Evolutionary conservation across 2,113 vertebrate genomes (phyloP).

Genomic region (Chloebia gouldiae): DNA sequence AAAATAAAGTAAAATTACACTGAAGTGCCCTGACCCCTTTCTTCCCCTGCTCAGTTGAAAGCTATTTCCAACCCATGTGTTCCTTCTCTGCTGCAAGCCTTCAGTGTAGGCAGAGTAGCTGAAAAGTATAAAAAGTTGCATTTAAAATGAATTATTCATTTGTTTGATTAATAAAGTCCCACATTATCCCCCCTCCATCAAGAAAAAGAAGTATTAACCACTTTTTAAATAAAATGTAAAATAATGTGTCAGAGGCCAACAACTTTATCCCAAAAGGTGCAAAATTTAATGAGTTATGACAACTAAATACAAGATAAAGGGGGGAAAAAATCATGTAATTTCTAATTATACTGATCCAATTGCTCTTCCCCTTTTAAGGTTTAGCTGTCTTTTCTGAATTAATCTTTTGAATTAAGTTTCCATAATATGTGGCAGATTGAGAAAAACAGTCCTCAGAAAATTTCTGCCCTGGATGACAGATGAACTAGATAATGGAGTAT

Average conservation of each 20-base stretch:
- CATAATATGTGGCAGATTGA: neutral
- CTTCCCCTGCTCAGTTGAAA: neutral
- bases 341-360: neutral
- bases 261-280: neutral
- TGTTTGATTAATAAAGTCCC: neutral
- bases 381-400: slow-evolving; percentile 3
- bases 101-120: neutral
- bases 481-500: slow-evolving; percentile 28
- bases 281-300: neutral
- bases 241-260: neutral
- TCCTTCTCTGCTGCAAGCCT: neutral
- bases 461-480: slow-evolving; percentile 40
- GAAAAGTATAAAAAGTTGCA: neutral
- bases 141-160: neutral
- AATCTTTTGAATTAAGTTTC: slow-evolving; percentile 17
- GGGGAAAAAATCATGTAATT: neutral
- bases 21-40: neutral
- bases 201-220: neutral
- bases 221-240: neutral
- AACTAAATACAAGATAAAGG: neutral
- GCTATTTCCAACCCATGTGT: neutral
- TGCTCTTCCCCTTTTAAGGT: neutral
- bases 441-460: neutral
- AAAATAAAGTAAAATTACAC: neutral
- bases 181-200: neutral